Conservation (phyloP, 2,797 vertebrate species). For the Sarcoramphus papa region DNA sequence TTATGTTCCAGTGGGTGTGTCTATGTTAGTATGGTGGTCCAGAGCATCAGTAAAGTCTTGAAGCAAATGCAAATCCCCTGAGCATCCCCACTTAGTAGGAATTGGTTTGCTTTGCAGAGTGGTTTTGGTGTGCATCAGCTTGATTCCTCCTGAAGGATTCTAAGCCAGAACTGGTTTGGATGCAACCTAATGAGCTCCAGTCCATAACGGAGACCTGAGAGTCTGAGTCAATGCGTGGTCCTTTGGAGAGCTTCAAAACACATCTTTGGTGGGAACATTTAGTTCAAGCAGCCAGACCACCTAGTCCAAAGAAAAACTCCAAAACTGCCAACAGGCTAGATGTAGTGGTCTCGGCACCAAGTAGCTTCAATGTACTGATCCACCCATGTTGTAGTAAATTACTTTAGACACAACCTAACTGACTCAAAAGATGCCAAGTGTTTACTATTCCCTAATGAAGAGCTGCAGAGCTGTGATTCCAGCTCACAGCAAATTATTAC, state of each 20-base stretch:
- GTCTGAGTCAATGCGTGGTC: background rate
- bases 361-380: background rate
- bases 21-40: background rate
- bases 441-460: background rate
- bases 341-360: background rate
- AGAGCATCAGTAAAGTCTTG: background rate
- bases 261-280: background rate
- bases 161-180: background rate
- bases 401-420: background rate
- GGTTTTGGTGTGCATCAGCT: background rate
- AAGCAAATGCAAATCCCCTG: background rate
- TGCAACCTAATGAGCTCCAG: background rate
- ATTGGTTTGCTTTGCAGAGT: background rate
- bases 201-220: background rate
- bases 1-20: background rate
- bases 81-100: background rate
- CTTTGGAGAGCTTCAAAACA: background rate
- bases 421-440: background rate
- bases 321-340: background rate
- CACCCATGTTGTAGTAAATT: background rate
- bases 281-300: background rate
- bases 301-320: background rate
- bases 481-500: background rate
- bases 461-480: background rate
- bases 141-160: background rate